A percentile compares a stretch with the other conserved stretches of the same genome.
Evolutionary conservation across 2,797 vertebrate species (phyloP).

Genomic region (Acanthurus tractus): DNA sequence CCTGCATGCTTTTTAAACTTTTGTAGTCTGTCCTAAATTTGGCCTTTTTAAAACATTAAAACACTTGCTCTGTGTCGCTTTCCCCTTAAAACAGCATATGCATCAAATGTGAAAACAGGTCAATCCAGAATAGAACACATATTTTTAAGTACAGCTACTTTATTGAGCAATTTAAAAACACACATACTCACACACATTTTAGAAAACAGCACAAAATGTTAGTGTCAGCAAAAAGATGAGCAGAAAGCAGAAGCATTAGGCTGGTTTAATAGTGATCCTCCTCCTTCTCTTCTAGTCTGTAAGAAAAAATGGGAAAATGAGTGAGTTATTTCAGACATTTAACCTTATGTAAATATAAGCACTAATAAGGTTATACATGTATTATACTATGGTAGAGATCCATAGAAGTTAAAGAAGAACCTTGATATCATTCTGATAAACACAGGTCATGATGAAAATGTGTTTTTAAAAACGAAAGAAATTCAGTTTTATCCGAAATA

Average conservation of each 20-base stretch:
- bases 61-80: neutral
- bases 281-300: constrained; percentile 28
- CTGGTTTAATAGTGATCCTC: neutral
- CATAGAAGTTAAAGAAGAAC: neutral
- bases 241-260: neutral
- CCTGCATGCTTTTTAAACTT: too few relatives aligned
- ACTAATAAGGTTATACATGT: too few relatives aligned
- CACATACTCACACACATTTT: neutral
- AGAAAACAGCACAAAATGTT: neutral
- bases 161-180: neutral
- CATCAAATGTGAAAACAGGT: neutral
- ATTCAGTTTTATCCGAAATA: neutral
- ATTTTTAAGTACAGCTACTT: neutral
- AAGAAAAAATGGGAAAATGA: neutral
- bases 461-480: neutral
- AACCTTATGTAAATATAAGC: neutral
- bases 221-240: neutral
- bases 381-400: neutral
- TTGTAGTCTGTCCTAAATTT: neutral
- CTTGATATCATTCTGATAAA: too few relatives aligned
- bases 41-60: neutral
- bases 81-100: neutral
- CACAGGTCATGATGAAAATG: neutral
- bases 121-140: neutral
- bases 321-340: neutral